Evolutionary conservation across 92 coral and sea anemone genomes (phyloP).

Genomic region (Meandrina meandrites): DNA sequence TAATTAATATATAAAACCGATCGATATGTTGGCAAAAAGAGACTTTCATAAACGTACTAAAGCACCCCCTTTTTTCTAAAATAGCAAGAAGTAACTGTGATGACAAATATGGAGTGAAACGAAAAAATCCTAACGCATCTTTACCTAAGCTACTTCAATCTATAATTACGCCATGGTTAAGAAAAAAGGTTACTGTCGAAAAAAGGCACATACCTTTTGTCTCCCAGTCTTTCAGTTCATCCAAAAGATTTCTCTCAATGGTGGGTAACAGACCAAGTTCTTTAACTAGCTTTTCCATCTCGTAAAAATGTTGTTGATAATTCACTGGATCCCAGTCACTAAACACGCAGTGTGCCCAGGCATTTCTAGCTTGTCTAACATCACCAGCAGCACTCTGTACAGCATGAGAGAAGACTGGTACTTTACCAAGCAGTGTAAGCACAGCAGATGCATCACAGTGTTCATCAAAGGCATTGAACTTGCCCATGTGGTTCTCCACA

Average conservation of each 20-base stretch:
- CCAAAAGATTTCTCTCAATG: neutral
- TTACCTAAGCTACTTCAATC: too few species aligned
- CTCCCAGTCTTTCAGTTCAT: conserved; percentile 20
- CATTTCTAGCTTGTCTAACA: conserved; percentile 30
- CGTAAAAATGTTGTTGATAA: conserved; percentile 19
- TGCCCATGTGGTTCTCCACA: conserved; percentile 36
- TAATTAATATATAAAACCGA: too few species aligned
- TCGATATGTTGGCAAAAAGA: too few species aligned
- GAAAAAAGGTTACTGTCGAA: too few species aligned
- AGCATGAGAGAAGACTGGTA: conserved; percentile 38
- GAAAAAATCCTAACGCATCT: too few species aligned
- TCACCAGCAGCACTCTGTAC: conserved; percentile 39
- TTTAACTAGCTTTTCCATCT: conserved; percentile 26
- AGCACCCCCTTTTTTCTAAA: too few species aligned
- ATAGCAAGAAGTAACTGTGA: too few species aligned
- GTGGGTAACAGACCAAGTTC: conserved; percentile 20
- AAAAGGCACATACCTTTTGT: conserved; percentile 10
- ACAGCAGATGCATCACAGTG: conserved; percentile 58
- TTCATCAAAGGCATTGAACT: conserved; percentile 46
- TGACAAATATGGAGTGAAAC: too few species aligned
- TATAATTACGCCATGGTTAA: too few species aligned
- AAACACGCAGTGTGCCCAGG: conserved; percentile 55
- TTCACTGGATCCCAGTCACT: conserved; percentile 38
- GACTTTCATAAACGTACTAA: too few species aligned
- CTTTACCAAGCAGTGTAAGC: conserved; percentile 42